Evolutionary conservation across 2,113 vertebrate genomes (phyloP).

Genomic region (Sciurus niger): DNA sequence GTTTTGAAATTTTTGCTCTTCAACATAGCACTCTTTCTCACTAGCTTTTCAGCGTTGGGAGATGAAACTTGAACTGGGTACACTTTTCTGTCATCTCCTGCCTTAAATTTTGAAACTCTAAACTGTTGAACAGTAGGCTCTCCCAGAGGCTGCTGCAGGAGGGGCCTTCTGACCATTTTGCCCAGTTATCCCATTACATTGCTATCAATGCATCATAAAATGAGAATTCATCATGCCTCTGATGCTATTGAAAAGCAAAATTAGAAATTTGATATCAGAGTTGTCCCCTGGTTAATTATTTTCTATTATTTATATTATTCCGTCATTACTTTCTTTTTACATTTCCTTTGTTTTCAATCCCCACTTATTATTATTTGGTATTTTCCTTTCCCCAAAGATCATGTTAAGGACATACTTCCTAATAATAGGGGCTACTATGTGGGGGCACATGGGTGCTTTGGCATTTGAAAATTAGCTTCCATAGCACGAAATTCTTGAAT

Average conservation of each 20-base stretch:
- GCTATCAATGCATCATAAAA: background rate
- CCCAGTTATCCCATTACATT: background rate
- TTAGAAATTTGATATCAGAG: background rate
- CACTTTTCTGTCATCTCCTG: background rate
- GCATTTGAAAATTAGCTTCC: background rate
- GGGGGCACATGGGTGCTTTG: background rate
- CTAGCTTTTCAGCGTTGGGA: background rate
- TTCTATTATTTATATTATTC: background rate
- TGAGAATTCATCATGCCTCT: background rate
- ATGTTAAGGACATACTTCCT: background rate
- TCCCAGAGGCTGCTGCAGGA: background rate
- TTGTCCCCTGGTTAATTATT: background rate
- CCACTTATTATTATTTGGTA: background rate
- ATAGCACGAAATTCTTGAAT: background rate
- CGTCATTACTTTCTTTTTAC: background rate
- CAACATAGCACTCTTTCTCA: background rate
- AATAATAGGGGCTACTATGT: background rate
- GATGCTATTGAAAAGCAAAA: background rate
- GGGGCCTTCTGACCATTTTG: background rate
- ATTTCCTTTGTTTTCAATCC: conserved; percentile 20
- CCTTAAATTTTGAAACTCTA: background rate
- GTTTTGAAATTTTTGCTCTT: conserved; percentile 15
- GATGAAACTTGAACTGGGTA: background rate
- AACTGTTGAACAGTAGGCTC: background rate
- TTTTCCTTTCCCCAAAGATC: background rate